Percentiles rank a stretch among this genome's conserved stretches.
phyloP scores from a whole-genome alignment of 1,140 invertebrate species.

The Laupala kohalensis region DNA sequence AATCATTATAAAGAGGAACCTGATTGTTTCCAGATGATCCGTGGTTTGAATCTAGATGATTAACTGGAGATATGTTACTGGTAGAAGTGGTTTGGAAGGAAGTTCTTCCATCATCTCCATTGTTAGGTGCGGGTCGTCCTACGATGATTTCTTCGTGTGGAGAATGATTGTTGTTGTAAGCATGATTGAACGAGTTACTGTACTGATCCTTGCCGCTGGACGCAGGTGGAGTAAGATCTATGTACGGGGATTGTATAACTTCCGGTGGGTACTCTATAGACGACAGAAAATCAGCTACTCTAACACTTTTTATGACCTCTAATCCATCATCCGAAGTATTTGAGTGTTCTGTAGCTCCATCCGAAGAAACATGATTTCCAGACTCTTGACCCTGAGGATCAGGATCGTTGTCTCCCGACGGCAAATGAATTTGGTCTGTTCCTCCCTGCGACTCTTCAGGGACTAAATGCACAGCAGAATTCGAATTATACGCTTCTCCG shows the following conservation, averaged over 20 bases:
- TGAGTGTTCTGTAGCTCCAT: background rate
- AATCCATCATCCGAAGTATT: constrained; percentile 16
- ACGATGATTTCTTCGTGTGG: background rate
- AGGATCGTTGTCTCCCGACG: background rate
- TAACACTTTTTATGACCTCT: constrained; percentile 42
- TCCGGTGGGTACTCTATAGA: constrained; percentile 49
- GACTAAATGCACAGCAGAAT: background rate
- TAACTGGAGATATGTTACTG: background rate
- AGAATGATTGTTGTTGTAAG: background rate
- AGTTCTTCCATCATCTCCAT: background rate
- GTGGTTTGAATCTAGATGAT: background rate
- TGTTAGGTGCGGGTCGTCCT: background rate
- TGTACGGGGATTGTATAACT: constrained; percentile 43
- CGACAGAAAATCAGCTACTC: constrained; percentile 43
- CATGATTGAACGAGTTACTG: background rate
- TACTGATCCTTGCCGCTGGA: background rate
- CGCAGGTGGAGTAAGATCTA: constrained; percentile 31
- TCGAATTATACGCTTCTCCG: background rate
- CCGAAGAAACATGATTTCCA: too few relatives aligned
- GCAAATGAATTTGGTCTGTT: background rate
- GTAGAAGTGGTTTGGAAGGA: background rate
- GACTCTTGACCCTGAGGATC: too few relatives aligned
- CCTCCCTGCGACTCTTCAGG: background rate
- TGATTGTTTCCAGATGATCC: background rate
- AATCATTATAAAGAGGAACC: background rate